These are phyloP conservation scores for Takifugu ocellatus DNA, from an alignment of 2,797 vertebrate genomes.

Conservation along the genomic window DNA sequence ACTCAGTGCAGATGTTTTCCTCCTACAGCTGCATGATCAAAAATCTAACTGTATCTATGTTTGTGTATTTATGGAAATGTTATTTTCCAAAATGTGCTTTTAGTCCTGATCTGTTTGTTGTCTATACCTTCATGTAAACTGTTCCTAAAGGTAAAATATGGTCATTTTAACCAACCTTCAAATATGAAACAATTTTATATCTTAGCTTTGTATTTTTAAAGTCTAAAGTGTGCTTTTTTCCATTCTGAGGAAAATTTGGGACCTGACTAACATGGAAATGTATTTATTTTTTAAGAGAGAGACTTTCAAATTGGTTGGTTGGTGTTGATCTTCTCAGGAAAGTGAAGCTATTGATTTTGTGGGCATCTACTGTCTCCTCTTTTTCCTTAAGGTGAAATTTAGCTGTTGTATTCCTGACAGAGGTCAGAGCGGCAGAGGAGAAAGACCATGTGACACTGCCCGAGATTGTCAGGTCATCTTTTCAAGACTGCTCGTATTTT, in stretches of 20 bases:
- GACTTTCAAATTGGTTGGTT: slow-evolving; percentile 16
- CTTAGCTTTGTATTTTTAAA: too few relatives aligned
- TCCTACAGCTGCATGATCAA: too few relatives aligned
- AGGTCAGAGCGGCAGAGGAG: slow-evolving; percentile 44
- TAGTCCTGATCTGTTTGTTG: too few relatives aligned
- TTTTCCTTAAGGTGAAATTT: slow-evolving; percentile 43
- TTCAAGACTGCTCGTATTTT: slow-evolving; percentile 54
- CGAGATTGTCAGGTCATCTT: slow-evolving; percentile 48
- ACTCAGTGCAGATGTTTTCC: too few relatives aligned
- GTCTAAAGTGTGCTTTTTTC: not conserved
- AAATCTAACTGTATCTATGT: too few relatives aligned
- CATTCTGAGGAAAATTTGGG: slow-evolving; percentile 7
- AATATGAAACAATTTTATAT: too few relatives aligned
- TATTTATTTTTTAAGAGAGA: not conserved
- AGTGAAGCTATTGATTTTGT: slow-evolving; percentile 63
- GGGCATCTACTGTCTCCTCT: slow-evolving; percentile 46
- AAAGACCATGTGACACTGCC: slow-evolving; percentile 41
- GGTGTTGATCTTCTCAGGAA: slow-evolving; percentile 40
- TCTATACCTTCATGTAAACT: too few relatives aligned
- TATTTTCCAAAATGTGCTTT: too few relatives aligned
- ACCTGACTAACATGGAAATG: slow-evolving; percentile 9
- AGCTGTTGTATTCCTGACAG: slow-evolving; percentile 39
- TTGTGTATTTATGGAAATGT: too few relatives aligned
- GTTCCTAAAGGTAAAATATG: too few relatives aligned
- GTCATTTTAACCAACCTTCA: too few relatives aligned